Conservation (phyloP, 2,113 vertebrate genomes). For the Thunnus thynnus region DNA sequence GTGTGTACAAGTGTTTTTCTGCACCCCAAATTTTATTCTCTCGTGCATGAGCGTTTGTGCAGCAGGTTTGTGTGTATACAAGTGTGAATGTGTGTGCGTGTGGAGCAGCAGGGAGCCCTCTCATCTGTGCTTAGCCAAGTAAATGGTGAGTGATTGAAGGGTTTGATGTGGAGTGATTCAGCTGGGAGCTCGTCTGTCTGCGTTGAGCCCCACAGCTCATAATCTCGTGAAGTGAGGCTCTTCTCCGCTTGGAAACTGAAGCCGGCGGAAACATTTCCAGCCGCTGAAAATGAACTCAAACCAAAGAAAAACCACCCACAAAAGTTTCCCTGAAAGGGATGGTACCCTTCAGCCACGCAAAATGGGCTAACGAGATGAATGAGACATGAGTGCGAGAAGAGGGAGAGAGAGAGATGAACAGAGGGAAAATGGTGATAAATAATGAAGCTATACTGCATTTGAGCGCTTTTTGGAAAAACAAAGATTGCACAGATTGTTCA, state of each 20-base stretch:
- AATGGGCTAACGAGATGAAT: slow-evolving; percentile 67
- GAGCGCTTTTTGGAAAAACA: slow-evolving; percentile 17
- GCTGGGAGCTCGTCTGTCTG: slow-evolving; percentile 77
- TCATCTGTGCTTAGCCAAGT: slow-evolving; percentile 80
- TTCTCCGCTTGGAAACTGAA: slow-evolving; percentile 40
- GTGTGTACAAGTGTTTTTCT: slow-evolving; percentile 13
- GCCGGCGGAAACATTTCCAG: slow-evolving; percentile 50
- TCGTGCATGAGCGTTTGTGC: slow-evolving; percentile 33
- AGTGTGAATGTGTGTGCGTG: slow-evolving; percentile 44
- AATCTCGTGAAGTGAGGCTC: slow-evolving; percentile 64
- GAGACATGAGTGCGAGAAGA: slow-evolving; percentile 28
- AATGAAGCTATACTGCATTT: slow-evolving; percentile 23
- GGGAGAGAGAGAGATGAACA: slow-evolving; percentile 25
- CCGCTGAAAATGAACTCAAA: slow-evolving; percentile 50
- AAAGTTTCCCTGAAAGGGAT: slow-evolving; percentile 54
- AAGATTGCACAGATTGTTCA: slow-evolving; percentile 19
- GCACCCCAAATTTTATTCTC: slow-evolving; percentile 23
- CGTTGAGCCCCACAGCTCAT: slow-evolving; percentile 65
- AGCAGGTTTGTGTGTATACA: slow-evolving; percentile 62
- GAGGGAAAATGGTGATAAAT: slow-evolving; percentile 14
- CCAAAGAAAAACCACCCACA: slow-evolving; percentile 71
- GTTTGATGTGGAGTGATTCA: slow-evolving; percentile 80
- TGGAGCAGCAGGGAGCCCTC: slow-evolving; percentile 60
- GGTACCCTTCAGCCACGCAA: slow-evolving; percentile 46
- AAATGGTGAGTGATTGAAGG: slow-evolving; percentile 81